Evolutionary conservation across 2,888 invertebrate species (phyloP).

Genomic region (Busseola fusca): DNA sequence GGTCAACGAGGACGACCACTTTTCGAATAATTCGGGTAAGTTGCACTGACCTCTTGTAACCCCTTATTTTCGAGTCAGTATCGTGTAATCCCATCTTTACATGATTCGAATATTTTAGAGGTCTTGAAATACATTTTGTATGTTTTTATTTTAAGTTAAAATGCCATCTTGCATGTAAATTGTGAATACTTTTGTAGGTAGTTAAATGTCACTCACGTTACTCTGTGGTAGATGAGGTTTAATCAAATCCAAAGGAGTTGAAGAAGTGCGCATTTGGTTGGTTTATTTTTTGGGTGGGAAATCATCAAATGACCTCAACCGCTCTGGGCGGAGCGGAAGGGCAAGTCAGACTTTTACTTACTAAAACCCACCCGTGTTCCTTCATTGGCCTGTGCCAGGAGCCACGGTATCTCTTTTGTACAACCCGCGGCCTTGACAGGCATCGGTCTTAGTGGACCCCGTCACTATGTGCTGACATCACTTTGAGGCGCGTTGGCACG

Average conservation of each 20-base stretch:
- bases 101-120: neutral
- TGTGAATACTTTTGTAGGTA: neutral
- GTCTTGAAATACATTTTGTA: neutral
- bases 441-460: too few relatives aligned
- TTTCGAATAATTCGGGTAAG: constrained; percentile 12
- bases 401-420: too few relatives aligned
- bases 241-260: neutral
- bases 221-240: neutral
- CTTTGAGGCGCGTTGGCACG: too few relatives aligned
- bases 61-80: constrained; percentile 2
- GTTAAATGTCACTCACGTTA: neutral
- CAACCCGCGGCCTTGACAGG: too few relatives aligned
- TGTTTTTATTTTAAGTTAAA: neutral
- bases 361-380: too few relatives aligned
- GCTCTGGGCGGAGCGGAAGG: too few relatives aligned
- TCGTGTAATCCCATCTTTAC: neutral
- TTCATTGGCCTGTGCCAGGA: too few relatives aligned
- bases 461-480: too few relatives aligned
- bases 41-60: constrained; percentile 30
- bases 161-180: neutral
- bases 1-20: constrained; percentile 24
- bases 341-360: too few relatives aligned
- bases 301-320: too few relatives aligned
- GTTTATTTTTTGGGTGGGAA: too few relatives aligned
- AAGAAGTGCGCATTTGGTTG: neutral